Evolutionary conservation across 2,113 vertebrate genomes (phyloP), one percentile per base, ranked within the genome.

Genomic region (Indicator indicator): DNA sequence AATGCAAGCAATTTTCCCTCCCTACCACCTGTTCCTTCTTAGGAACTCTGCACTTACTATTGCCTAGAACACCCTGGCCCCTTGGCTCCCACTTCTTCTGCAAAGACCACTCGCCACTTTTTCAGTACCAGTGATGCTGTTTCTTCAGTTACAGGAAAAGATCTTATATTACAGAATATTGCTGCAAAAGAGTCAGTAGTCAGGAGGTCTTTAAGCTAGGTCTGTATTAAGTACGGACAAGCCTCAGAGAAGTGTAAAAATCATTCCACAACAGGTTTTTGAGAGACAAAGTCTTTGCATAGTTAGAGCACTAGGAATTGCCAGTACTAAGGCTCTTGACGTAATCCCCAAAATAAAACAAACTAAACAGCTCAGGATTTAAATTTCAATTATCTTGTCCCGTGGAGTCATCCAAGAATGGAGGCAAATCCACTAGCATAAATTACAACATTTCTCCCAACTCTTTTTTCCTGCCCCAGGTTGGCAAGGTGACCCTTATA

Each of bases 351-450:
- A 83, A 87, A 73, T 60, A 67, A 84, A 93, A 78, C 48, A 65
- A 82, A 76, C 1, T 59, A 33, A 78, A 86, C 11, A 46, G 67
- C 30, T 89, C 50, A 33, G 76, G 81, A 92, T 82, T 96, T 90
- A 77, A 73, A 94, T 83, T 88, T 89, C 75, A 85, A 30, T 83
- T 68, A 72, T 83, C 30, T 93, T 82, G 81, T 48, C 48, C 72
- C 88, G 44, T 83, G 30, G 56, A 93, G 48, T 65, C 33, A 83
- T 38, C 10, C 62, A 89, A 65, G 62, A 94, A 88, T 28, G 12
- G 38, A 90, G 27, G n/a, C 5, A 81, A 94, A 78, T 72, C 36
- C 48, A 16, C 21, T 42, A 28, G 33, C 19, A 72, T 50, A 82
- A 95, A 54, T 44, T 21, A 93, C 1, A 90, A 44, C n/a, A 73